A percentile compares a stretch with the other conserved stretches of the same genome.
Conservation (phyloP, 2,113 vertebrate genomes). For the Chloebia gouldiae region DNA sequence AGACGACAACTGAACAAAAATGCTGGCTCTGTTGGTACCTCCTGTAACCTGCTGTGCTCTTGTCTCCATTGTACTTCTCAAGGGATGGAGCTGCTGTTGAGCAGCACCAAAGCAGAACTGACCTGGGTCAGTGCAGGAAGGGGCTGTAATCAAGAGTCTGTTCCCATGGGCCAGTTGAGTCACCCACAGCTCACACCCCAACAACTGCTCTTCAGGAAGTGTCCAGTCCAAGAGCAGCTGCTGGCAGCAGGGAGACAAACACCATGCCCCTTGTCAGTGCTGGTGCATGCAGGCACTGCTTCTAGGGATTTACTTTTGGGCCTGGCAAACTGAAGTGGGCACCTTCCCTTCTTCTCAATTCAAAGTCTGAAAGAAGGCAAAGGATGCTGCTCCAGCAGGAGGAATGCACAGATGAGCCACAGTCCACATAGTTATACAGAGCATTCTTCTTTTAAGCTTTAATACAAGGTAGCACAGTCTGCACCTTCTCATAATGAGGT, state of each 20-base stretch:
- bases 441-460: conserved; percentile 52
- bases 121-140: neutral
- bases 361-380: neutral
- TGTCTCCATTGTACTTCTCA: neutral
- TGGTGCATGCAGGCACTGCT: neutral
- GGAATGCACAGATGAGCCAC: neutral
- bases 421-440: neutral
- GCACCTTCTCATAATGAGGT: conserved; percentile 62
- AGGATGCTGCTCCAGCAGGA: neutral
- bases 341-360: neutral
- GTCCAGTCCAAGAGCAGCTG: neutral
- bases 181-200: neutral
- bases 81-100: neutral
- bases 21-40: neutral
- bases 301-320: neutral
- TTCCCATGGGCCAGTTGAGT: neutral
- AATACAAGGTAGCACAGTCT: conserved; percentile 50
- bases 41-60: neutral
- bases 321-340: neutral
- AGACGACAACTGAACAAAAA: neutral
- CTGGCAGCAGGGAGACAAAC: neutral
- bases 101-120: neutral
- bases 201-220: conserved; percentile 5
- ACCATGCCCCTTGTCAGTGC: neutral
- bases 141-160: neutral